Base-by-base conservation (phyloP, 2,797 vertebrate species). In the Rhynchotus rufescens region DNA sequence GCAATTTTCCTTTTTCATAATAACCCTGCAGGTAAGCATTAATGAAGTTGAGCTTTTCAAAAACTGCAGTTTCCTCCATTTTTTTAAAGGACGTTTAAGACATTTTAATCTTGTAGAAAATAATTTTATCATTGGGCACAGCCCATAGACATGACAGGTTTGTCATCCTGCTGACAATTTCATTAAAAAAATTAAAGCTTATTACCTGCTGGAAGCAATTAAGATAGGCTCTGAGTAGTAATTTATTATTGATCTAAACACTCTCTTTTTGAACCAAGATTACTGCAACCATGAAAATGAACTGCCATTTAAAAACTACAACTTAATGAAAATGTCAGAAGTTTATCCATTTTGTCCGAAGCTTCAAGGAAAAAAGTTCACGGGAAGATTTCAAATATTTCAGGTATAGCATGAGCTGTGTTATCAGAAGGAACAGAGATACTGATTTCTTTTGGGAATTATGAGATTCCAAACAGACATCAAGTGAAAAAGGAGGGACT, bases 391-490 rank as follows among this genome's bases (percentile, higher is more conserved):
- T 77, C 47, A 86, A 85, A 42, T 83, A 64, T 49, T 86, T 75
- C 69, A 73, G 28, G 32, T 69, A 20, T 15, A 67, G 45, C 45
- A 28, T 52, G 66, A 83, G 61, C 38, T 38, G 23, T 54, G 47
- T 36, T 93, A 80, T 76, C 76, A 75, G 28, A 92, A 93, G 26
- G 65, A 84, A 90, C 51, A n/a, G 44, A 93, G 83, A 90, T 14
- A 42, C 38, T 28, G 1, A 38, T 45, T 49, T 56, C 26, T 78
- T 93, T 84, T 54, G 21, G 67, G 80, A 64, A 25, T 64, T 87
- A 26, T 28, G 79, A 32, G 15, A 66, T 85, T 81, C 60, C 60
- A 86, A 80, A 74, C 0, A 75, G 68, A 64, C 28, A 79, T 57
- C 64, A 89, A 93, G 74, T 38, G 36, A 66, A 89, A 91, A 84